These are phyloP conservation scores for Clarias gariepinus DNA, from an alignment of 2,113 vertebrate genomes.

Conservation along the genomic window DNA sequence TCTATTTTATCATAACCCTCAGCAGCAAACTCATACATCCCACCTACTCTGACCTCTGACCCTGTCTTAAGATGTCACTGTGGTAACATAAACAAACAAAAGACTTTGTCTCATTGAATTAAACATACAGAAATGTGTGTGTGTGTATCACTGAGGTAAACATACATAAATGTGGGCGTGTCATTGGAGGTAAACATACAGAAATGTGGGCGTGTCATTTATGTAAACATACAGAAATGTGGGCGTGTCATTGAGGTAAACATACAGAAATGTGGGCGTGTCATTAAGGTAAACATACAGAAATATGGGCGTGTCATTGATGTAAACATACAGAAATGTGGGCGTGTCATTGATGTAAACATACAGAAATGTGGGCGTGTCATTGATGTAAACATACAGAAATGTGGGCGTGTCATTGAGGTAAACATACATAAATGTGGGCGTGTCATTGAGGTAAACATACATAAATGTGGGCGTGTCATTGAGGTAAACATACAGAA, in stretches of 20 bases:
- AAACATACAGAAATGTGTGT: not conserved
- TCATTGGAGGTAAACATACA: not conserved
- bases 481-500: not conserved
- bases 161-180: not conserved
- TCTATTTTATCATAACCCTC: slow-evolving; percentile 20
- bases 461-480: no score
- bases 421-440: not conserved
- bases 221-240: not conserved
- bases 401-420: not conserved
- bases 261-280: not conserved
- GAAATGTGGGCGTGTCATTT: not conserved
- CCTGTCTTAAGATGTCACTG: not conserved
- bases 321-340: not conserved
- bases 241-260: not conserved
- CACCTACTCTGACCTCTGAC: slow-evolving; percentile 13
- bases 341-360: not conserved
- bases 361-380: not conserved
- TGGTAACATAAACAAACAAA: not conserved
- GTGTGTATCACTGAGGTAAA: not conserved
- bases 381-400: not conserved
- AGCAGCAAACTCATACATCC: not conserved
- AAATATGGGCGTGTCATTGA: not conserved
- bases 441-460: not conserved
- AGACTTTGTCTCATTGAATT: not conserved
- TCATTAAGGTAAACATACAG: not conserved